Base-by-base conservation (phyloP, 2,797 vertebrate species). In the Schizopygopsis malacanthus region DNA sequence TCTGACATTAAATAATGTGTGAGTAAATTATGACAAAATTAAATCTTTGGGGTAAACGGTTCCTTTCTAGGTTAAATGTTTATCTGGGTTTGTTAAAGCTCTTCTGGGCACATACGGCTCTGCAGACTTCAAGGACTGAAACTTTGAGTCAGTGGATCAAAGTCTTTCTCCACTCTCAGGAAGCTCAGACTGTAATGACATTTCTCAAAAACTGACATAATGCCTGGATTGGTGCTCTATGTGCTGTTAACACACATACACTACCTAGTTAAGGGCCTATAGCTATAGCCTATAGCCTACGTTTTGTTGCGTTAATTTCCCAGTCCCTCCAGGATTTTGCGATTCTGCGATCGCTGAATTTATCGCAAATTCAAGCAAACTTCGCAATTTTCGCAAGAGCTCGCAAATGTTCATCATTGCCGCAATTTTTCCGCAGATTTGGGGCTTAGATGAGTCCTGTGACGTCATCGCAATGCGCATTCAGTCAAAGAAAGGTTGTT, bases 51-150 rank as follows among this genome's bases (percentile, higher is more conserved):
- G 45, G 25, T 25, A 6, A 47, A 47, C 43, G 9, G 12, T 52
- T 25, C 18, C 9, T 54, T n/a, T 78, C 39, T 2, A 16, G 3
- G 16, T 43, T 33, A 4, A 20, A 22, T 83, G 47, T 67, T 67
- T 65, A 28, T 67, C 45, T 67, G 37, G 59, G 2, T 63, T 10
- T 77, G 59, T 83, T 77, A 83, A 33, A 75, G 28, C 43, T 65
- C 15, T 83, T 76, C 22, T 77, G 59, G 28, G 9, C 22, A 76
- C 71, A 63, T 39, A 67, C 28, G 28, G 25, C 59, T 50, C 25
- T 65, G 20, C 56, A 63, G 56, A 76, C 13, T 52, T 50, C 50
- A 6, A 65, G 59, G 61, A 83, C 45, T 83, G 45, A 76, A 83
- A 47, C 22, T 50, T 4, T 83, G 54, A 75, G 70, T 45, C 70